Percentiles rank a stretch among this genome's conserved stretches.
These are phyloP conservation scores for Conops quadrifasciatus DNA, from an alignment of 2,888 invertebrate species.

Conservation along the genomic window DNA sequence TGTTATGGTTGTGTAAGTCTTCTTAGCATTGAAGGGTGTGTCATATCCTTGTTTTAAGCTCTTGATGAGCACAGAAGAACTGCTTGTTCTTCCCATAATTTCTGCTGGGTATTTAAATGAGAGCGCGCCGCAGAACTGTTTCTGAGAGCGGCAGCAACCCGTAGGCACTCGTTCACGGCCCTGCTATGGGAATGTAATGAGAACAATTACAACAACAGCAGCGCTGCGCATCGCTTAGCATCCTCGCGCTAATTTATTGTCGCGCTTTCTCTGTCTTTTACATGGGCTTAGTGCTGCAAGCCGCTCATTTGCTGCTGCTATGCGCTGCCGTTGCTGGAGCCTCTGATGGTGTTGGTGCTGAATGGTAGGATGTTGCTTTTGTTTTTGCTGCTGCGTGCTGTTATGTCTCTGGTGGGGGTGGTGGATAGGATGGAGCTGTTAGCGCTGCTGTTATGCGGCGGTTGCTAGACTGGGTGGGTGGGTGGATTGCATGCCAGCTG, in stretches of 20 bases:
- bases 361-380: too few relatives aligned
- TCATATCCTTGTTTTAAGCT: conserved; percentile 22
- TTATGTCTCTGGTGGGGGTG: background rate
- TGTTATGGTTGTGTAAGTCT: too few relatives aligned
- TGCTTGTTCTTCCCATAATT: conserved; percentile 14
- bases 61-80: conserved; percentile 14
- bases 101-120: conserved; percentile 30
- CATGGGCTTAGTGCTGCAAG: conserved; percentile 6
- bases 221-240: conserved; percentile 18
- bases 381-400: background rate
- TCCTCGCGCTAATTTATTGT: conserved; percentile 27
- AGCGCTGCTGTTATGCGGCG: background rate
- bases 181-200: too few relatives aligned
- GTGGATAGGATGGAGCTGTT: background rate
- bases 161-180: too few relatives aligned
- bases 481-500: conserved; percentile 15
- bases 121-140: background rate
- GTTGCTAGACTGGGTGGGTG: conserved; percentile 25
- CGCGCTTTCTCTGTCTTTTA: conserved; percentile 22
- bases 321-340: background rate
- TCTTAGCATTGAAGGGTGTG: conserved; percentile 32
- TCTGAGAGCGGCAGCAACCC: too few relatives aligned
- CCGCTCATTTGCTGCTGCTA: conserved; percentile 20
- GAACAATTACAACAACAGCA: conserved; percentile 16
- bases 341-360: conserved; percentile 1